Percentiles rank a stretch among this genome's conserved stretches.
phyloP scores from a whole-genome alignment of 2,888 invertebrate genomes.

The Lottia scabra region DNA sequence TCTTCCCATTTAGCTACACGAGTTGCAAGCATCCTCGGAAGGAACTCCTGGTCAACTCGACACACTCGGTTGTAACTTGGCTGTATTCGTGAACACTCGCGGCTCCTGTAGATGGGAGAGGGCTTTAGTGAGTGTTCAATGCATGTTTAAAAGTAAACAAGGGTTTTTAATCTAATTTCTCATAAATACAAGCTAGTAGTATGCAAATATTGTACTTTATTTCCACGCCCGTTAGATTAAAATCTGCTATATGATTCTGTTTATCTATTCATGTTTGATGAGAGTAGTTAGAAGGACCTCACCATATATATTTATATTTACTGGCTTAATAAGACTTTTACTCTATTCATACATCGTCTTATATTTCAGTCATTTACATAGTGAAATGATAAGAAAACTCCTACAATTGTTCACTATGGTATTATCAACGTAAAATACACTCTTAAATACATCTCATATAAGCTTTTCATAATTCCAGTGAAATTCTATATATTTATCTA shows the following conservation, averaged over 20 bases:
- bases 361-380: background rate
- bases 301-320: background rate
- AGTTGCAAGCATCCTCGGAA: too few species aligned
- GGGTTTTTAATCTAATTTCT: too few species aligned
- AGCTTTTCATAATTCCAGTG: background rate
- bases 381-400: conserved; percentile 7
- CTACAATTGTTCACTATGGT: background rate
- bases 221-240: conserved; percentile 1
- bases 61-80: too few species aligned
- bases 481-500: background rate
- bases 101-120: too few species aligned
- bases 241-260: background rate
- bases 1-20: too few species aligned
- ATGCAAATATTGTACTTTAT: conserved; percentile 1
- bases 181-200: background rate
- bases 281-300: background rate
- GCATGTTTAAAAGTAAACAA: too few species aligned
- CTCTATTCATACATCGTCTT: background rate
- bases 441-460: too few species aligned
- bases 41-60: too few species aligned
- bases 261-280: background rate
- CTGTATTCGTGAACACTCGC: too few species aligned
- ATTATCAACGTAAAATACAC: too few species aligned
- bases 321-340: background rate
- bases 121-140: too few species aligned